Conservation (phyloP, 2,113 vertebrate genomes). For the sheep (Ovis aries) region ARS-UI_Ramb_v3.0 NC_056077.1:27498001-27498500, state of each 20-base stretch:
- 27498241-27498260: neutral
- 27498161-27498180: neutral
- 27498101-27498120: neutral
- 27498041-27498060: neutral
- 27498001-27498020: neutral
- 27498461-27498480: neutral
- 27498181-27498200: neutral
- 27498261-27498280: neutral
- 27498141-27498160: neutral
- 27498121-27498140: neutral
- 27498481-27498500: neutral
- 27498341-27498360: neutral
- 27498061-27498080: neutral
- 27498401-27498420: neutral
- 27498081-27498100: neutral
- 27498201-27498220: neutral
- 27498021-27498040: neutral
- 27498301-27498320: neutral
- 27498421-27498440: neutral
- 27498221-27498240: rapidly evolving
- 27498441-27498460: neutral
- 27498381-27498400: neutral
- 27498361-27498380: neutral
- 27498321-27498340: neutral
- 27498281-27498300: neutral